Conservation (phyloP, 2,113 vertebrate species). For the Herpetotheres cachinnans region DNA sequence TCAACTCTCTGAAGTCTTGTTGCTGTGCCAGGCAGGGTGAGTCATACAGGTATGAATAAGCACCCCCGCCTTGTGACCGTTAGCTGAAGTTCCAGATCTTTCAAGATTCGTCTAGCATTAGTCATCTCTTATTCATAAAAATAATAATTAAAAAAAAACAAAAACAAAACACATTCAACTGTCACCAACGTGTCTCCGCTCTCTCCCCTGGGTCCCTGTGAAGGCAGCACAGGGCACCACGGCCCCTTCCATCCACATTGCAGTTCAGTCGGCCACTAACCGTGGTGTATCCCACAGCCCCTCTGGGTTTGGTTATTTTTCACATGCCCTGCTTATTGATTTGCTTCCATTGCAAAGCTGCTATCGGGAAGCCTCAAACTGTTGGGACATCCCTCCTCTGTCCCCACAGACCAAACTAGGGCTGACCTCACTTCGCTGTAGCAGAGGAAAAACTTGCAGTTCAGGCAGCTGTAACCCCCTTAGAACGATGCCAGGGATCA, state of each 20-base stretch:
- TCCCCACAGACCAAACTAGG: not conserved
- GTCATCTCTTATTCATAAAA: not conserved
- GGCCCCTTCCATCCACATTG: not conserved
- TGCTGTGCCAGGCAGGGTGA: not conserved
- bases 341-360: not conserved
- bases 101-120: no score
- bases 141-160: not conserved
- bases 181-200: fast-evolving
- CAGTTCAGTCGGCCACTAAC: fast-evolving
- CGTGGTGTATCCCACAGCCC: fast-evolving
- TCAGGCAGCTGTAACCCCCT: fast-evolving
- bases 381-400: not conserved
- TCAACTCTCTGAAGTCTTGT: no score
- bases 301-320: fast-evolving
- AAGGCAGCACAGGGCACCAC: no score
- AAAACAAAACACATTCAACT: no score
- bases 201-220: not conserved
- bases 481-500: not conserved
- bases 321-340: not conserved
- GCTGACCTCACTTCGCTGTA: not conserved
- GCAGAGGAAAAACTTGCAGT: not conserved
- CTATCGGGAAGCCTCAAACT: no score
- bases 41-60: not conserved
- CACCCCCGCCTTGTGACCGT: not conserved
- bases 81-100: not conserved